Evolutionary conservation across 2,888 invertebrate genomes (phyloP), one percentile per base, ranked within the genome.

Genomic region (Epicampocera succincta): DNA sequence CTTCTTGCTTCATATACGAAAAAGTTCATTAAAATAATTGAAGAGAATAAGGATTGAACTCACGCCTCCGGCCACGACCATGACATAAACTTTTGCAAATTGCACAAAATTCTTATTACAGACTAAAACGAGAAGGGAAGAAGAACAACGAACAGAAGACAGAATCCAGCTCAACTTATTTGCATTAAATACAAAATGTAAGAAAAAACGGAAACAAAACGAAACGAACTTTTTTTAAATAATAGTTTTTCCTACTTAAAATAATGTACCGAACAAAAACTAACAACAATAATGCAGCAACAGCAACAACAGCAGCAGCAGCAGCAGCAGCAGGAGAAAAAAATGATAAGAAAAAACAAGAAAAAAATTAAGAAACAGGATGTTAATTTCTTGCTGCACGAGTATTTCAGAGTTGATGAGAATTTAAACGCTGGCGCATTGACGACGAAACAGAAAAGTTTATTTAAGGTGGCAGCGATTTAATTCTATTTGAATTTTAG

Each of bases 11-110:
- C 25, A 56, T 40, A 40, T 17, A 11, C 12, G 21, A 1, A 48
- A 46, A 56, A 65, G 40, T 58, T 58, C 74, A 74, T 74, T 74
- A 74, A 74, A 73, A 73, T 73, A 73, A 73, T 73, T 65, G 56
- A 38, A 42, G 42, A 25, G 50, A 8, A 61, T n/a, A n/a, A 29
- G 9, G 12, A 29, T 33, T 42, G 17, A 54, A 48, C 44, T 58
- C 6, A 48, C 56, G 74, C 74, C 74, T 48, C 65, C 58, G 65
- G 60, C 75, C 12, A 52, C 60, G 75, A 68, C 68, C 75, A 54
- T 76, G 75, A 76, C 75, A 76, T 44, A 52, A 68, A 76, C 52
- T 76, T 68, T 68, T 68, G 56, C 6, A 46, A 44, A 65, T 38
- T 15, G 44, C 13, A 11, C n/a, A 15, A n/a, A 60, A 42, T n/a